Evolutionary conservation across 2,888 invertebrate genomes (phyloP), one percentile per base, ranked within the genome.

Genomic region (Drosophila imparisetae): DNA sequence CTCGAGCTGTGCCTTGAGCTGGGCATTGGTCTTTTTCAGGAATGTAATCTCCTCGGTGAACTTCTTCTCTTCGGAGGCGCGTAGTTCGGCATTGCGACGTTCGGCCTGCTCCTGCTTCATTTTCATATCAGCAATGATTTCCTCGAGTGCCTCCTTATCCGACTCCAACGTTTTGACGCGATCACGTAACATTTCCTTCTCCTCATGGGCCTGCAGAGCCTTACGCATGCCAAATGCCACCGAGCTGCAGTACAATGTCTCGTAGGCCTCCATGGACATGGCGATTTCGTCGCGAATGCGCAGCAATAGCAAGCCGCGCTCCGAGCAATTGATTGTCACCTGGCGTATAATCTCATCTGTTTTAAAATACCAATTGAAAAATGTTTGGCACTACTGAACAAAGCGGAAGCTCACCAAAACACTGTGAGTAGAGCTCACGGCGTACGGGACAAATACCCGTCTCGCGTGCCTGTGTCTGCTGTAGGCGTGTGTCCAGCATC

Each of bases 211-310:
- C 94, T 98, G 97, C 66, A 99, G 93, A n/a, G 99, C 98, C 94
- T 99, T 99, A 74, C 99, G 95, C 96, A 99, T 98, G 32, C 98
- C 99, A 92, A 98, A 99, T 1, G 99, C 98, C 60, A 99, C 97
- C 63, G 98, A 98, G 93, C 98, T 98, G 92, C 99, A 99, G 91
- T 99, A 98, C 2, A 99, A 94, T 0, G 98, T 98, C 93, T 98
- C 98, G 92, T 98, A 99, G 0, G 99, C 98, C 88, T 98, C 97
- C 94, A 99, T 96, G 0, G 99, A 98, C 96, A 99, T 98, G 78
- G 97, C 95, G 67, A 99, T 96, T 94, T 99, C 99, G 92, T 99
- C 99, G 29, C 99, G 95, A 6, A 99, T 97, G 83, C 99, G 94
- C 61, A 99, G 93, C 57, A 99, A 93, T 8, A 99, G 93, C n/a